These are phyloP conservation scores for Drosophila truncata DNA, from an alignment of 1,140 invertebrate species.

Conservation along the genomic window DNA sequence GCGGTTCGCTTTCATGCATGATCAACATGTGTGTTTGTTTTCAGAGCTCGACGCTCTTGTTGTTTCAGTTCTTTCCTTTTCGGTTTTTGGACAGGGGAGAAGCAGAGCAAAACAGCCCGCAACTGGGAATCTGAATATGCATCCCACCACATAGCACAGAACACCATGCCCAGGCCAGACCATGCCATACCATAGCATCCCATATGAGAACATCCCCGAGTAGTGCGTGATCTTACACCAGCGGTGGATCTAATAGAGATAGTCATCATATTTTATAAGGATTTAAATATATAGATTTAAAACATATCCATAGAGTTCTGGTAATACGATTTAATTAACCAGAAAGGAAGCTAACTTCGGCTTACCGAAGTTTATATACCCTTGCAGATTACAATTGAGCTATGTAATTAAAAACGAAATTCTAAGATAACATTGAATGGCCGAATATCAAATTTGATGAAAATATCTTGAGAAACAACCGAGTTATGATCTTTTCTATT, in stretches of 20 bases:
- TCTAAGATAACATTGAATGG: too few species aligned
- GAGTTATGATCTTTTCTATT: too few species aligned
- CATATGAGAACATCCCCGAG: conserved; percentile 11
- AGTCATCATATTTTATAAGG: not conserved
- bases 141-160: conserved; percentile 15
- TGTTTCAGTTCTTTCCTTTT: conserved; percentile 33
- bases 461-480: too few species aligned
- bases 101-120: conserved; percentile 20
- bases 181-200: conserved; percentile 8
- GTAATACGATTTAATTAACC: too few species aligned
- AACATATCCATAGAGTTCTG: not conserved
- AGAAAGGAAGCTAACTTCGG: too few species aligned
- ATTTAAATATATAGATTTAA: not conserved
- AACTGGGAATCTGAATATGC: conserved; percentile 56
- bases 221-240: conserved; percentile 17
- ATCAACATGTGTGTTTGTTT: conserved; percentile 68
- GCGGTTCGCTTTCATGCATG: conserved; percentile 60
- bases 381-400: too few species aligned
- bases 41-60: conserved; percentile 28
- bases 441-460: too few species aligned
- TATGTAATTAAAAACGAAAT: too few species aligned
- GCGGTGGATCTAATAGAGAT: not conserved
- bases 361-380: too few species aligned
- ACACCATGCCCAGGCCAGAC: not conserved
- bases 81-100: conserved; percentile 27